phyloP scores from a whole-genome alignment of 2,113 vertebrate genomes.

The Notarius lentiginosus region DNA sequence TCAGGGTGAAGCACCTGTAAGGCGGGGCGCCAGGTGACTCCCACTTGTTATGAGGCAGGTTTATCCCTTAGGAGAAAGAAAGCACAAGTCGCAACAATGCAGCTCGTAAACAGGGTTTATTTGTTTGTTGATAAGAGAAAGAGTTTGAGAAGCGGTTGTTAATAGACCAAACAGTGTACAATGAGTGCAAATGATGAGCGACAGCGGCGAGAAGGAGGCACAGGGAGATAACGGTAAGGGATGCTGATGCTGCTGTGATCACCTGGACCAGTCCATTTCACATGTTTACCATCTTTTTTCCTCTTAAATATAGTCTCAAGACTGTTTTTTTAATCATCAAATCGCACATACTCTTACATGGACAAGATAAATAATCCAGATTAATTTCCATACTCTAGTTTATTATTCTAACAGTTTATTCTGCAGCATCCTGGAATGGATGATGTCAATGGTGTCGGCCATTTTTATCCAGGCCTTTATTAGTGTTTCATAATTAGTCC shows the following conservation, averaged over 20 bases:
- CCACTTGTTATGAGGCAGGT: constrained; percentile 50
- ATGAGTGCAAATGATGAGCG: constrained; percentile 71
- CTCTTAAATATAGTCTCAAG: background rate
- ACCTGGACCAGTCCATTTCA: background rate
- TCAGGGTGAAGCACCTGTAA: constrained; percentile 1
- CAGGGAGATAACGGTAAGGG: constrained; percentile 76
- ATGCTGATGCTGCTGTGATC: constrained; percentile 13
- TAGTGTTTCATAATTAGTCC: background rate
- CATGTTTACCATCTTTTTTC: background rate
- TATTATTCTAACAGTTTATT: background rate
- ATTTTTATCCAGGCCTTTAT: constrained; percentile 10
- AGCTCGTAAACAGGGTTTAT: background rate
- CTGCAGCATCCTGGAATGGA: background rate
- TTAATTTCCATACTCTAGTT: no score
- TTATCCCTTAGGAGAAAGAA: constrained; percentile 20
- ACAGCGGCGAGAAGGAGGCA: constrained; percentile 73
- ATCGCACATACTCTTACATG: background rate
- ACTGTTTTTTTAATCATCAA: background rate
- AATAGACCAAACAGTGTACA: constrained; percentile 29
- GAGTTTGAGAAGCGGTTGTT: constrained; percentile 27
- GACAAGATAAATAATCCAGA: background rate
- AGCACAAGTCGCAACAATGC: constrained; percentile 16
- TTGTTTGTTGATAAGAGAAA: background rate
- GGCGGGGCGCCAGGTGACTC: constrained; percentile 51
- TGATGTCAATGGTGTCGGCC: background rate